These are phyloP conservation scores for Darevskia nairensis DNA, from an alignment of 2,797 vertebrate genomes.

Conservation along the genomic window DNA sequence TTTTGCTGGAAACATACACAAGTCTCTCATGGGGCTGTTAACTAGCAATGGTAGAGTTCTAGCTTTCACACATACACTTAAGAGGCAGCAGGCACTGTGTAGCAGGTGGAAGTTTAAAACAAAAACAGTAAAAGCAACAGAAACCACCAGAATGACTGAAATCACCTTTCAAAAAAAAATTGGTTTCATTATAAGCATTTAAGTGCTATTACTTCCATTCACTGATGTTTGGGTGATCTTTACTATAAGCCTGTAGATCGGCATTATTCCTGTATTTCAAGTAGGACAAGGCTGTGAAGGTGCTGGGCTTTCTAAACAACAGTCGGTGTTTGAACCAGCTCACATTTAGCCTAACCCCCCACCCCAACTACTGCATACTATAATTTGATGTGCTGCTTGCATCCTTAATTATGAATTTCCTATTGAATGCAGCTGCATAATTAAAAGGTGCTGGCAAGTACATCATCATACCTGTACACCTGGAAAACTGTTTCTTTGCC, in stretches of 20 bases:
- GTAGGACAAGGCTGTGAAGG: too few species aligned
- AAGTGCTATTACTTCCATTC: neutral
- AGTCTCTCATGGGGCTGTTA: neutral
- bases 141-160: neutral
- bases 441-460: neutral
- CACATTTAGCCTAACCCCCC: too few species aligned
- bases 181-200: neutral
- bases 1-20: too few species aligned
- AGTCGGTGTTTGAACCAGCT: too few species aligned
- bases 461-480: too few species aligned
- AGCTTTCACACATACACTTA: too few species aligned
- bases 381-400: neutral
- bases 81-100: neutral
- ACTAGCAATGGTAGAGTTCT: neutral
- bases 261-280: too few species aligned
- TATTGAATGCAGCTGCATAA: neutral
- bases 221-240: neutral
- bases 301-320: too few species aligned
- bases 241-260: too few species aligned
- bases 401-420: neutral
- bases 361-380: neutral
- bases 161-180: too few species aligned
- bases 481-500: neutral
- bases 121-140: neutral
- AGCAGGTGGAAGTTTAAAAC: too few species aligned